Evolutionary conservation across 2,113 vertebrate genomes (phyloP).

Genomic region (Prietella phreatophila): DNA sequence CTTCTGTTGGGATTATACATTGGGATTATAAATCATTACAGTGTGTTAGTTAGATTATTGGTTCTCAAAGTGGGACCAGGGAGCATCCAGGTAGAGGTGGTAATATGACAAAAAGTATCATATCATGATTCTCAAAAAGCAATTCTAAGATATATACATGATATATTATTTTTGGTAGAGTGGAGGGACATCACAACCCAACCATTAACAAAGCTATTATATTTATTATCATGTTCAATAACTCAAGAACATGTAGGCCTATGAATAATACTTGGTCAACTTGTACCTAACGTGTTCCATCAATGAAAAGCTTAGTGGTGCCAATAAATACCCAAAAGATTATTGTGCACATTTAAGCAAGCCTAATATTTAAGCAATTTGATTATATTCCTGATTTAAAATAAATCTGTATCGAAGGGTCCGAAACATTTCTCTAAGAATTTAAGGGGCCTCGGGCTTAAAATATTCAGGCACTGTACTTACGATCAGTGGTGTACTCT

Average conservation of each 20-base stretch:
- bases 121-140: too few species aligned
- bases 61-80: not conserved
- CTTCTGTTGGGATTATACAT: not conserved
- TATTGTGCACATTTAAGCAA: not conserved
- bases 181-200: too few species aligned
- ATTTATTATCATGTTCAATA: too few species aligned
- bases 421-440: not conserved
- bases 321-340: not conserved
- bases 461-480: slow-evolving; percentile 64
- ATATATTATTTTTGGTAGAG: too few species aligned
- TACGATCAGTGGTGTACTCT: slow-evolving; percentile 86
- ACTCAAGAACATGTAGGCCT: too few species aligned
- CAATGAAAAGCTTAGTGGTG: not conserved
- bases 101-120: not conserved
- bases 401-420: not conserved
- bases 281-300: not conserved
- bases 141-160: too few species aligned
- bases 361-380: not conserved
- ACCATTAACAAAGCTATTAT: too few species aligned
- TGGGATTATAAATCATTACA: not conserved
- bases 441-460: not conserved
- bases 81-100: not conserved
- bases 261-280: not conserved
- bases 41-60: not conserved
- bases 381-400: too few species aligned